Evolutionary conservation across 2,113 vertebrate genomes (phyloP).

Genomic region (Harpagus bidentatus): DNA sequence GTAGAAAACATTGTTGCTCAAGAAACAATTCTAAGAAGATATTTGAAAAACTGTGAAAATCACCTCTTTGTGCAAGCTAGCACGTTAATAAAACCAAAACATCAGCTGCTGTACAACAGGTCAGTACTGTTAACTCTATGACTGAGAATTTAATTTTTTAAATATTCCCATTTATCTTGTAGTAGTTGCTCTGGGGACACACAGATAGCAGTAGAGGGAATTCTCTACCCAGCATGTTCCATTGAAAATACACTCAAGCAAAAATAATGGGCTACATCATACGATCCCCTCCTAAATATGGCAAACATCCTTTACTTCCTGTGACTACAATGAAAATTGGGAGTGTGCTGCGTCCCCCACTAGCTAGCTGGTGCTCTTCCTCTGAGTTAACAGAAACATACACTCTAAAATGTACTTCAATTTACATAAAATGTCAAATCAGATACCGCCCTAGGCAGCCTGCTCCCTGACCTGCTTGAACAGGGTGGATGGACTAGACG

Average conservation of each 20-base stretch:
- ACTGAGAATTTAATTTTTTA: neutral
- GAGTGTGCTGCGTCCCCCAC: neutral
- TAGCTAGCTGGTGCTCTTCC: neutral
- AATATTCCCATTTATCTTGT: neutral
- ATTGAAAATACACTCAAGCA: neutral
- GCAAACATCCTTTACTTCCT: neutral
- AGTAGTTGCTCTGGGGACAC: neutral
- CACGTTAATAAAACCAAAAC: neutral
- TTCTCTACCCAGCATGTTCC: neutral
- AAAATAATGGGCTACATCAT: neutral
- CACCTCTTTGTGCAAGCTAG: neutral
- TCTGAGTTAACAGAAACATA: neutral
- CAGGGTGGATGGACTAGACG: accelerated
- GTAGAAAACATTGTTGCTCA: neutral
- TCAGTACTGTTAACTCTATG: neutral
- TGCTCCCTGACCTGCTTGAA: neutral
- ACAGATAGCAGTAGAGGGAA: neutral
- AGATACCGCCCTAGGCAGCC: neutral
- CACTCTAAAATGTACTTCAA: neutral
- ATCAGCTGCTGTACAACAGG: neutral
- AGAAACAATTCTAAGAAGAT: neutral
- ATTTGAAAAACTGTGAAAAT: neutral
- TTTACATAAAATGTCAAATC: neutral
- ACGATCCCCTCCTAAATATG: neutral
- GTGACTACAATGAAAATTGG: neutral